phyloP scores from a whole-genome alignment of 2,113 vertebrate genomes.

The Ammodytes dubius region DNA sequence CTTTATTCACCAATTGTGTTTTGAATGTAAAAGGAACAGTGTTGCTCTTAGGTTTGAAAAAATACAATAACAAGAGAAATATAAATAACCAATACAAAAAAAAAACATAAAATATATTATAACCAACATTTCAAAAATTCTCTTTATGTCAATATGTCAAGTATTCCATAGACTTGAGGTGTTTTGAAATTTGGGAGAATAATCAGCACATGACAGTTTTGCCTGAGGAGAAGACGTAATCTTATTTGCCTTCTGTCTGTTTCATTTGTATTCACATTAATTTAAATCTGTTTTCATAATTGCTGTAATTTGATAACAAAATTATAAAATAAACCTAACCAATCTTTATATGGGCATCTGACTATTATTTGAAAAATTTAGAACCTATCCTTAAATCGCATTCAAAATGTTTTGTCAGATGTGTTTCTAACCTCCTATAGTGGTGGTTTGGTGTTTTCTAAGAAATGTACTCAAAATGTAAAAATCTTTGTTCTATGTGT shows the following conservation, averaged over 20 bases:
- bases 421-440: conserved; percentile 22
- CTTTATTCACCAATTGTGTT: background rate
- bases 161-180: background rate
- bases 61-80: background rate
- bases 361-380: background rate
- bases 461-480: background rate
- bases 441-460: background rate
- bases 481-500: background rate
- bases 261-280: background rate
- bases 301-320: too few relatives aligned
- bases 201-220: background rate
- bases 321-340: background rate
- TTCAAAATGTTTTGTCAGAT: background rate
- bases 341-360: background rate
- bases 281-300: background rate
- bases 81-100: background rate
- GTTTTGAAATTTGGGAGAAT: background rate
- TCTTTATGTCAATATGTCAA: background rate
- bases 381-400: background rate
- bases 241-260: background rate
- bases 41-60: background rate
- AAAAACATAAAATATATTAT: background rate
- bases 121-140: background rate
- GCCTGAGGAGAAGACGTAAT: background rate
- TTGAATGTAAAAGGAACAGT: too few relatives aligned